Base-by-base conservation (phyloP, 2,113 vertebrate genomes). In the Mustela nigripes region DNA sequence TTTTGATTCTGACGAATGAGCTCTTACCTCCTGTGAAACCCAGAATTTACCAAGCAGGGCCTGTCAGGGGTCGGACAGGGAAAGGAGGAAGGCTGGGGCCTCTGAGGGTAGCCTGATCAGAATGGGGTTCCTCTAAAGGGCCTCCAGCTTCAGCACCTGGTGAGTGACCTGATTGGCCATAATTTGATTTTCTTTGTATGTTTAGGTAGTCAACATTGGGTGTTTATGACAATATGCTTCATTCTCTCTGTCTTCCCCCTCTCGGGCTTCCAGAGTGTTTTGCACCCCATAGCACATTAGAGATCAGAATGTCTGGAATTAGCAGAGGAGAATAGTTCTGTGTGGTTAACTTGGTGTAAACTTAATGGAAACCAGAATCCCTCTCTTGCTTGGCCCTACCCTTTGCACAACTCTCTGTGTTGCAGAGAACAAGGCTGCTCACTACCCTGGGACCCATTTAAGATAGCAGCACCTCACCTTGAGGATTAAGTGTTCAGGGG, bases 281-380 rank as follows among this genome's bases (percentile, higher is more conserved):
- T 26, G 19, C 11, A 73, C 11, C 18, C 18, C 3, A 60, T 1
- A 11, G 1, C 7, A 56, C 33, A 39, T 78, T 80, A 84, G 45
- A 76, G 45, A 15, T 67, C 24, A 79, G 45, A 83, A 58, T 42
- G 42, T 84, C 69, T 94, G 78, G 78, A 89, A 58, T 80, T n/a
- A 74, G 78, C 63, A 39, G 42, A 74, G 12, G 36, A 86, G 81
- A 60, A 31, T 26, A 80, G 26, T 11, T 63, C 76, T 28, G 11
- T 79, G 19, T n/a, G 50, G 60, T 71, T 53, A 88, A 60, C 19
- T 71, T 33, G 79, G 45, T 36, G 18, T 65, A 31, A 73, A 92
- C 39, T 11, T 92, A 92, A 89, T 89, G 36, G 85, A 92, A 81
- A 89, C 84, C 65, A 90, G 92, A 76, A 65, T 69, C 83, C 50